Base-by-base conservation (phyloP, 1,140 invertebrate genomes). In the Bombyx mori region DNA sequence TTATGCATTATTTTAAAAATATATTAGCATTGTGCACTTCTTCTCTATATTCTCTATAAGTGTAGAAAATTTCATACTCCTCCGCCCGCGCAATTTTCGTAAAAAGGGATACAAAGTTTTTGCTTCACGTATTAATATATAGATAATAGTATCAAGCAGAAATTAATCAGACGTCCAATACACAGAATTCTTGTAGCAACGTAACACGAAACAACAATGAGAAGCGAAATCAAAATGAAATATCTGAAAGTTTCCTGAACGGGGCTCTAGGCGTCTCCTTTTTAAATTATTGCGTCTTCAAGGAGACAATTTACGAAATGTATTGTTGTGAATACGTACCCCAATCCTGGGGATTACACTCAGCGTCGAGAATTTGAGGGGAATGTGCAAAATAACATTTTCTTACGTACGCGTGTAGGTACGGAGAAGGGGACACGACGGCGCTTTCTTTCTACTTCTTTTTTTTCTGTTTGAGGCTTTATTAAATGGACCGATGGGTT, bases 251-350 rank as follows among this genome's bases (percentile, higher is more conserved):
- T n/a, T n/a, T n/a, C n/a, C 48, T 12, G 48, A 49, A 49, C 12
- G n/a, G 7, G 48, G 57, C 68, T 62, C 55, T 48, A 51, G 61
- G 62, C 56, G 65, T 61, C 59, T 64, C 59, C 65, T 71, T 70
- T 73, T 78, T 69, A 77, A 82, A 77, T 75, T 67, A 79, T 79
- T 73, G 74, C 75, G 65, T 70, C 67, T 78, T 75, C 68, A 73
- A 75, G 75, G 72, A 75, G 72, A 79, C 79, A 75, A 79, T 82
- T 80, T 73, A 54, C 62, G 57, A 69, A 77, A 79, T 73, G 71
- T 77, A 75, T 77, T 69, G 75, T 70, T 56, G 67, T 44, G 69
- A 71, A 62, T 62, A 65, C 67, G 68, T 62, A 62, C 63, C 61
- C 65, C 67, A 73, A 73, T 69, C 60, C 69, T 52, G 55, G 56